Evolutionary conservation across 2,888 invertebrate genomes (phyloP), one percentile per base, ranked within the genome.

Genomic region (Polydrusus pterygomalis): DNA sequence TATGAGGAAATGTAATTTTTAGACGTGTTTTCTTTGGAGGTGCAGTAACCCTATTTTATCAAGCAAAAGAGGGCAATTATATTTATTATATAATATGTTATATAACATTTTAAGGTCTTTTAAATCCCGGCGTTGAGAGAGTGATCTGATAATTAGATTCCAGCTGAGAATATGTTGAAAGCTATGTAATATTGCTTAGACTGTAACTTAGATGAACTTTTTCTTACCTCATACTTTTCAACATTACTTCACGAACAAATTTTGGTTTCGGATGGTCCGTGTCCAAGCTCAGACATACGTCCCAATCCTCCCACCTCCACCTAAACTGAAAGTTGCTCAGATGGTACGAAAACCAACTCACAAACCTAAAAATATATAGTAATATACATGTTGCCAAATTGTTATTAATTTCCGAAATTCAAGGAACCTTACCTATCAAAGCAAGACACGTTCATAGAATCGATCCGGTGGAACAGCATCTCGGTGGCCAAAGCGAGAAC

Each of bases 301-400:
- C 95, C 97, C 97, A 97, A 85, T 97, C 97, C 80, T 97, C 96
- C 99, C 99, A 99, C 1, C 97, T 97, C 99, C 99, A 99, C 69
- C 97, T 93, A 87, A 97, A 99, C 88, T 99, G 98, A 87, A 99
- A 99, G 89, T 99, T 99, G 87, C 98, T 98, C 88, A 99, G 90
- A 88, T 99, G 99, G 87, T 99, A 99, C 0, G 96, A 93, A 88
- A 99, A 99, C 99, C 99, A 99, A 87, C 93, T 94, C 25, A 95
- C 96, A 87, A 99, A 97, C 83, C 98, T 77, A 20, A 58, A 76
- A 70, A 20, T 10, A 43, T 13, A 13, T 30, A 25, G 5, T 25
- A 11, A 9, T 9, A 40, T 8, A 9, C 2, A 1, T 11, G 43
- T 43, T 34, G 34, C 34, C 15, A 47, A 47, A 17, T 47, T 15